These are phyloP conservation scores for Diloba caeruleocephala DNA, from an alignment of 2,888 invertebrate species.

Conservation along the genomic window DNA sequence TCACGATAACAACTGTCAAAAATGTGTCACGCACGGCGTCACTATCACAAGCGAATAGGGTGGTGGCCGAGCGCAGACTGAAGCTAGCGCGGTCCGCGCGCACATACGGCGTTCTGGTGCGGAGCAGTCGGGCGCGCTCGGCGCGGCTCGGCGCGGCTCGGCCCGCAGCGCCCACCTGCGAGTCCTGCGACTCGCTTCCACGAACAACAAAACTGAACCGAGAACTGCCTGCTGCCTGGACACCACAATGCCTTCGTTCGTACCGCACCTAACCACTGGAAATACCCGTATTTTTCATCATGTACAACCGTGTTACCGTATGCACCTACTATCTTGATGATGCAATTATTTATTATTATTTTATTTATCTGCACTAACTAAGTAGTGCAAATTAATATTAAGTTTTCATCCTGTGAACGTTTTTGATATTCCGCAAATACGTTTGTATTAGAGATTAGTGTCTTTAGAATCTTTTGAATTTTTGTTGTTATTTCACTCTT, in stretches of 20 bases:
- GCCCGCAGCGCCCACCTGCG: constrained; percentile 83
- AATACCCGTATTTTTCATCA: constrained; percentile 62
- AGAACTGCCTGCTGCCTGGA: constrained; percentile 58
- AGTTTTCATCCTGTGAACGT: constrained; percentile 4
- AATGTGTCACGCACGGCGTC: constrained; percentile 82
- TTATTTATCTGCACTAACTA: not conserved
- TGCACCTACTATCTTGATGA: constrained; percentile 45
- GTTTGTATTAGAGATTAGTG: no score
- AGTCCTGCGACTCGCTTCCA: constrained; percentile 85
- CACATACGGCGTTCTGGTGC: constrained; percentile 65
- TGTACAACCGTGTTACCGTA: constrained; percentile 1
- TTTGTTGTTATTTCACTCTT: no score
- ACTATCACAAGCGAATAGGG: constrained; percentile 74
- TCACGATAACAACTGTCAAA: constrained; percentile 89
- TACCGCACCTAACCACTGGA: constrained; percentile 63
- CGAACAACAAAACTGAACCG: constrained; percentile 83
- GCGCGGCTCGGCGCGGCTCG: constrained; percentile 63
- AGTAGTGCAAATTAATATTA: no score
- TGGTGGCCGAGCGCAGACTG: constrained; percentile 86
- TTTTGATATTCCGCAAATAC: not conserved
- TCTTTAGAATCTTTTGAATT: no score
- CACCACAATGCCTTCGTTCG: constrained; percentile 70
- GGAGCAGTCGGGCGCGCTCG: constrained; percentile 51
- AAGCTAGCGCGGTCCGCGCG: constrained; percentile 58
- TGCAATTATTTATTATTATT: constrained; percentile 10